phyloP scores from a whole-genome alignment of 2,113 vertebrate genomes.

The Paramormyrops kingsleyae region DNA sequence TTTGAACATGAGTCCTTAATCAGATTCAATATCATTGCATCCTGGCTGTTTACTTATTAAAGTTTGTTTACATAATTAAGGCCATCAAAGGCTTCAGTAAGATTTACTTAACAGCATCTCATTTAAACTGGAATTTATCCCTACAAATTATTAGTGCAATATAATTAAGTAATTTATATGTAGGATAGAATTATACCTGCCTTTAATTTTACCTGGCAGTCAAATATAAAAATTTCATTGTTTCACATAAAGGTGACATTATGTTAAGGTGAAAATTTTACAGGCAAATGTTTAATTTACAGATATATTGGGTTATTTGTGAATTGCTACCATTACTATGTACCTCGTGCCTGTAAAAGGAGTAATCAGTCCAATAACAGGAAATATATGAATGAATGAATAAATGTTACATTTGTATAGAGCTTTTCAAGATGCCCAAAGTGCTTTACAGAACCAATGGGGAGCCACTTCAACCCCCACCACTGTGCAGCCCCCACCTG shows the following conservation, averaged over 20 bases:
- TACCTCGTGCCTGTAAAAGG: background rate
- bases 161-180: conserved; percentile 2
- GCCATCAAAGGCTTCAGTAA: conserved; percentile 42
- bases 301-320: background rate
- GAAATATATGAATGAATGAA: background rate
- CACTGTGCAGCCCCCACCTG: no score
- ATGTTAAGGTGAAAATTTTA: background rate
- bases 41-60: conserved; percentile 45
- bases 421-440: no score
- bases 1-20: conserved; percentile 39
- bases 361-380: background rate
- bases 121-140: conserved; percentile 36
- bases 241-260: background rate
- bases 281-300: background rate
- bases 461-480: no score
- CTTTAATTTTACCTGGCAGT: background rate
- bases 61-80: conserved; percentile 45
- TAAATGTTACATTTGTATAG: no score
- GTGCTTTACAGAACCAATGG: no score
- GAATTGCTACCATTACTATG: background rate
- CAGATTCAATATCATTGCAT: conserved; percentile 34
- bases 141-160: conserved; percentile 24
- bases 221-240: background rate
- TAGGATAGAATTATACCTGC: background rate
- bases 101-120: conserved; percentile 35